These are phyloP conservation scores for Heliothis subflexa DNA, from an alignment of 1,140 invertebrate species.

Conservation along the genomic window DNA sequence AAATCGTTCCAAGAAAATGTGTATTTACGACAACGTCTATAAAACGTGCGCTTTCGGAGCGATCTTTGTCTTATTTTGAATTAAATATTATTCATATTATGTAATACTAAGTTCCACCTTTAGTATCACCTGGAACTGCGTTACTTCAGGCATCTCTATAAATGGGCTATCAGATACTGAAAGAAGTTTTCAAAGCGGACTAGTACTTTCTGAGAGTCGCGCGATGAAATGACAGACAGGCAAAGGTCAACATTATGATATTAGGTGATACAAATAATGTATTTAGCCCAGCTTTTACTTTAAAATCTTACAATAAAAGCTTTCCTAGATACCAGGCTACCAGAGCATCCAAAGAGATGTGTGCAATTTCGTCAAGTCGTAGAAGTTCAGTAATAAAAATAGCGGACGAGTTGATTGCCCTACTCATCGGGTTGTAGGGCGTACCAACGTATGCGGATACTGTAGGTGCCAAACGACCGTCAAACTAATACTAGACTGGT, in stretches of 20 bases:
- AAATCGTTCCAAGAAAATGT: constrained; percentile 50
- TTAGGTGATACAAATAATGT: no score
- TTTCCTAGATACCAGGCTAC: no score
- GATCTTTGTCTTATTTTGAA: constrained; percentile 15
- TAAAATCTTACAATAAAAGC: no score
- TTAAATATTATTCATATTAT: neutral
- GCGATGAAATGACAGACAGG: no score
- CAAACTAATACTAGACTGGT: neutral
- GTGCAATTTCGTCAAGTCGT: neutral
- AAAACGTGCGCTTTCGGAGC: constrained; percentile 18
- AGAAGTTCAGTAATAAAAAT: constrained; percentile 21
- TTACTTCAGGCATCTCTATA: no score
- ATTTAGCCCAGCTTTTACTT: no score
- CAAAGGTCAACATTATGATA: no score
- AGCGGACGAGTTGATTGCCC: constrained; percentile 17
- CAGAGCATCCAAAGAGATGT: neutral
- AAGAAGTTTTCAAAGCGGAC: neutral
- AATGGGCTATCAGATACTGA: no score
- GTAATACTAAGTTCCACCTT: neutral
- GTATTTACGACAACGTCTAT: constrained; percentile 45
- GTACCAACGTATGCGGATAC: constrained; percentile 1
- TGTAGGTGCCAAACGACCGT: constrained; percentile 9
- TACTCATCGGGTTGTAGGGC: constrained; percentile 7
- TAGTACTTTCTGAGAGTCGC: neutral
- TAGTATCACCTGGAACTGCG: no score